Evolutionary conservation across 35 echinoderm and acorn worm species (phyloP), one percentile per base, ranked within the genome.

Genomic region (Ptychodera flava): DNA sequence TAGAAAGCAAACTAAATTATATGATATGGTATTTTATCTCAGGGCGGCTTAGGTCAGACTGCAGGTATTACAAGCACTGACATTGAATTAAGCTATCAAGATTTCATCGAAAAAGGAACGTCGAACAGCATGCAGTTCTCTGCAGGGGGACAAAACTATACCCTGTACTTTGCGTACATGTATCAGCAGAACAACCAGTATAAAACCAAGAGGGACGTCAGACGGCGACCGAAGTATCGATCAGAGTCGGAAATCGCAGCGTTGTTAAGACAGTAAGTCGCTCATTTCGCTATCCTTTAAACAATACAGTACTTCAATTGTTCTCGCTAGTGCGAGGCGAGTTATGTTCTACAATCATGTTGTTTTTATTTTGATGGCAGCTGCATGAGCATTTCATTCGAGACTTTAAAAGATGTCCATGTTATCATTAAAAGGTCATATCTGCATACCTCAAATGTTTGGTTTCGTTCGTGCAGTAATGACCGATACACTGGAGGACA

Each of bases 101-200:
- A 31, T 31, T 87, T 80, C 52, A 27, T 81, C 27, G 38, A 83
- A 0, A 38, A 30, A 81, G 16, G 64, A 12, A 84, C 83, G 1
- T 33, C 77, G 15, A 30, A 27, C 16, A 81, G 37, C 0, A 38
- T 85, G 31, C 15, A 37, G 2, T 91, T 91, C 30, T 37, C 35
- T 1, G 84, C 89, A 15, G 64, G 79, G 1, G 28, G 16, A 16
- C 82, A 91, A 31, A 36, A 53, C 0, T 91, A 91, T 31, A 38
- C 78, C 28, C 35, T 91, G 29, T 33, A 91, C 38, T 91, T 91
- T 30, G 0, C 28, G 1, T 22, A 76, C 30, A 91, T 91, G 89
- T 0, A 32, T 34, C 89, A 91, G 37, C 79, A 36, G 1, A 91
- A 91, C 75, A 16, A 81, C 16, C 29, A 31, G 31, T 91, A 86